Base-by-base conservation (phyloP, 2,888 invertebrate genomes). In the Tromatobia lineatoria region DNA sequence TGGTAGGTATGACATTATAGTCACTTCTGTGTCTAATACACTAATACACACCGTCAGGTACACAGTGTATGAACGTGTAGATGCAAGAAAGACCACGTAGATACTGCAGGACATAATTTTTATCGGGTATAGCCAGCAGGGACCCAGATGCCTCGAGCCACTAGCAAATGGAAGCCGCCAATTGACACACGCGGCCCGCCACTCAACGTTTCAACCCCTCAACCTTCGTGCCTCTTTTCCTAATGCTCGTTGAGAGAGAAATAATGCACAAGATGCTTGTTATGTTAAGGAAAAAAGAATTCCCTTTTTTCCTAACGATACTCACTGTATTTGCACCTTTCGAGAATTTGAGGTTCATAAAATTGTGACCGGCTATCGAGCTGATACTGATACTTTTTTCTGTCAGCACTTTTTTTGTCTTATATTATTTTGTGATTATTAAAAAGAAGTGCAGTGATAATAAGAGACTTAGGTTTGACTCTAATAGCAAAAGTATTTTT, bases 91-190 rank as follows among this genome's bases (percentile, higher is more conserved):
- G 70, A 85, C 70, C 54, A 71, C 42, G 67, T 47, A 23, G 50
- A 79, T 85, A 57, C 79, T 75, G 70, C 73, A 69, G 88, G 86
- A 88, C 89, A 89, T 91, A 89, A 91, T 90, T 91, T 92, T 91
- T 91, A 91, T 91, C 90, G 88, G 82, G 81, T 76, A 82, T 87
- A 88, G 64, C 80, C 74, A 59, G 83, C 79, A 80, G 82, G 86
- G 89, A 88, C 87, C 89, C 92, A 92, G 92, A 92, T 92, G 92
- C 89, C 89, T 87, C 84, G 86, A 74, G 84, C 84, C 87, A 38
- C 74, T 79, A 57, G 88, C 87, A 91, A 92, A 92, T 92, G 91
- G 91, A 91, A 90, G 88, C 88, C 88, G 89, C 87, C 91, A 91
- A 92, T 91, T 91, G 91, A 91, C 91, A 90, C 90, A 88, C 86